Base-by-base conservation (phyloP, 2,113 vertebrate species). In the Gallinago paraguaiae region DNA sequence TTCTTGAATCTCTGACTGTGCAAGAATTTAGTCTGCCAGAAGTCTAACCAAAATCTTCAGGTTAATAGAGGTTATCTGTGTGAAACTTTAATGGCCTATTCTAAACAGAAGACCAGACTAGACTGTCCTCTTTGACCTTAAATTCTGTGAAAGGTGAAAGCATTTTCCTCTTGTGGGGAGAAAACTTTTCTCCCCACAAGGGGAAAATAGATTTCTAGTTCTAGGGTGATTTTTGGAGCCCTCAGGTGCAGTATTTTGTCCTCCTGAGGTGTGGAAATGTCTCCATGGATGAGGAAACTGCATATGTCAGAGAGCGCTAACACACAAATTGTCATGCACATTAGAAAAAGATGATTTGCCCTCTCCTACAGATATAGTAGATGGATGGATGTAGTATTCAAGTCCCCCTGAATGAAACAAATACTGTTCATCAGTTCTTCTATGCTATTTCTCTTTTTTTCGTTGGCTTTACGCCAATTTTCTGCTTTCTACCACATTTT, bases 381-480 rank as follows among this genome's bases (percentile, higher is more conserved):
- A 69, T 22, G 35, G 27, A 51, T 61, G 20, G 33, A 74, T 65
- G 30, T n/a, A 80, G 33, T 54, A 45, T 50, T 96, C 90, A 97
- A 92, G 93, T 95, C 81, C 75, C 41, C 14, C 3, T 10, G 24
- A 77, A 96, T 83, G 81, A 97, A 97, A 96, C 48, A 93, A 95
- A 94, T 91, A 91, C 64, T 94, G 70, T 87, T 94, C 81, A 83
- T 86, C 86, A 91, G 67, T 92, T 97, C 71, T 96, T 50, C 90
- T 94, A 65, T 72, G 80, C 56, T 93, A 96, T 91, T 97, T 91
- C 79, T 94, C 67, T 86, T 90, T 97, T 97, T 97, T 96, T 96
- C 56, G 60, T 86, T 96, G 86, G 86, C 95, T 96, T 97, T 97
- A 96, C 90, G 92, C 81, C 90, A 96, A 53, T 97, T 97, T 97